phyloP scores from a whole-genome alignment of 2,113 vertebrate genomes.

The Clarias macrocephalus region DNA sequence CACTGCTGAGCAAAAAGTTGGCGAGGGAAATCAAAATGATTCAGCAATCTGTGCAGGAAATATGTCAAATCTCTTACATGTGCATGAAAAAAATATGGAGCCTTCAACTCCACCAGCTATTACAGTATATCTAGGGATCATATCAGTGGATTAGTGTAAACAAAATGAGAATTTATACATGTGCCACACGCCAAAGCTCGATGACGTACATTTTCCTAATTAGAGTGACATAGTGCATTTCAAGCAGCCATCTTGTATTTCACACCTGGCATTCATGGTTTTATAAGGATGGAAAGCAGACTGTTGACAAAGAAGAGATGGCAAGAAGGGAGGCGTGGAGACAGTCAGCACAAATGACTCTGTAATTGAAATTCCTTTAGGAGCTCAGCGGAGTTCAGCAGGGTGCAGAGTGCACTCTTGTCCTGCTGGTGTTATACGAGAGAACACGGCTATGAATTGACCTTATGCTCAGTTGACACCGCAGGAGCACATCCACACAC shows the following conservation, averaged over 20 bases:
- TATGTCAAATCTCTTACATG: slow-evolving; percentile 8
- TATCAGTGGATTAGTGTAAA: slow-evolving; percentile 60
- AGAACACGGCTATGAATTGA: slow-evolving; percentile 11
- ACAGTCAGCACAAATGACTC: slow-evolving; percentile 44
- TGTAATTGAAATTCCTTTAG: slow-evolving; percentile 47
- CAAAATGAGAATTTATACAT: slow-evolving; percentile 48
- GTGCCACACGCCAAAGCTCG: slow-evolving; percentile 31
- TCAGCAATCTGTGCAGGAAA: slow-evolving; percentile 61
- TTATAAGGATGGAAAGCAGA: slow-evolving; percentile 46
- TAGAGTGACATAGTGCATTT: slow-evolving; percentile 60
- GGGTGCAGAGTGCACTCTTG: slow-evolving; percentile 5
- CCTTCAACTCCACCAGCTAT: neutral
- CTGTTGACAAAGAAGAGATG: slow-evolving; percentile 50
- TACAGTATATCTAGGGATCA: neutral
- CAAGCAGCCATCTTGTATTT: slow-evolving; percentile 55
- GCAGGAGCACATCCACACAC: neutral
- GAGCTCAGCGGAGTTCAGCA: slow-evolving; percentile 33
- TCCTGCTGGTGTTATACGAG: neutral
- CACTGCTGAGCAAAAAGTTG: slow-evolving; percentile 63
- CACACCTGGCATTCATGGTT: slow-evolving; percentile 56
- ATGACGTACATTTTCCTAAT: slow-evolving; percentile 52
- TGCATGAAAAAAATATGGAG: neutral
- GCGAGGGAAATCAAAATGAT: slow-evolving; percentile 68
- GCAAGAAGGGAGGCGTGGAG: slow-evolving; percentile 22
- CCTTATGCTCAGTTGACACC: slow-evolving; percentile 3